Conservation (phyloP, 2,113 vertebrate genomes). For the Cavia porcellus region DNA sequence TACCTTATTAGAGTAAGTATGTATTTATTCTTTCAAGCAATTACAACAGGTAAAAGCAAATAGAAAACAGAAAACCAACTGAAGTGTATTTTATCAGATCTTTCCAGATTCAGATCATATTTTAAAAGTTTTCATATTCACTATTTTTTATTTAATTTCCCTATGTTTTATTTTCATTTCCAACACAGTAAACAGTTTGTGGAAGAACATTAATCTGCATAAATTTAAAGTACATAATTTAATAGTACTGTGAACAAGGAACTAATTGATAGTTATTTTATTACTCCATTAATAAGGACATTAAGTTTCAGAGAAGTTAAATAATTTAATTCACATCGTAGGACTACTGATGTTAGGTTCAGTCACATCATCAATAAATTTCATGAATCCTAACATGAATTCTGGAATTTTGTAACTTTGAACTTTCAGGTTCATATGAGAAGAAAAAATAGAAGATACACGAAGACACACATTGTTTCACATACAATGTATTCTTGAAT, state of each 20-base stretch:
- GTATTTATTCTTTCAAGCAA: not conserved
- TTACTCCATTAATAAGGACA: not conserved
- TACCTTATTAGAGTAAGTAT: not conserved
- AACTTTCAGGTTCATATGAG: not conserved
- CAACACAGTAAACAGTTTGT: not conserved
- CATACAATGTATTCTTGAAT: not conserved
- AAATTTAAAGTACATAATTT: not conserved
- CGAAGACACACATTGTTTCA: not conserved
- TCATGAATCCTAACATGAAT: not conserved
- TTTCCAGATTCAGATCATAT: not conserved
- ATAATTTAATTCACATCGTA: not conserved
- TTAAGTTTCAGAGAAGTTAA: not conserved
- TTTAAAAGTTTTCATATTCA: not conserved
- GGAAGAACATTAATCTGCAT: not conserved
- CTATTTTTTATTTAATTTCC: not conserved
- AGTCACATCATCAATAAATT: not conserved
- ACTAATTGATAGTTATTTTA: not conserved
- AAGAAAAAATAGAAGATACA: not conserved
- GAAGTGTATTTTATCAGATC: not conserved
- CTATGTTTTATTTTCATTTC: not conserved
- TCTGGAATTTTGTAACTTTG: not conserved
- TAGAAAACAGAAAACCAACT: not conserved
- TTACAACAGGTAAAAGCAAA: not conserved
- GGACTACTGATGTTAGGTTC: not conserved
- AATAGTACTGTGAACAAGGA: not conserved